A percentile compares a stretch with the other conserved stretches of the same genome.
Evolutionary conservation across 2,113 vertebrate genomes (phyloP).

Genomic region (Myrmecobius fasciatus): DNA sequence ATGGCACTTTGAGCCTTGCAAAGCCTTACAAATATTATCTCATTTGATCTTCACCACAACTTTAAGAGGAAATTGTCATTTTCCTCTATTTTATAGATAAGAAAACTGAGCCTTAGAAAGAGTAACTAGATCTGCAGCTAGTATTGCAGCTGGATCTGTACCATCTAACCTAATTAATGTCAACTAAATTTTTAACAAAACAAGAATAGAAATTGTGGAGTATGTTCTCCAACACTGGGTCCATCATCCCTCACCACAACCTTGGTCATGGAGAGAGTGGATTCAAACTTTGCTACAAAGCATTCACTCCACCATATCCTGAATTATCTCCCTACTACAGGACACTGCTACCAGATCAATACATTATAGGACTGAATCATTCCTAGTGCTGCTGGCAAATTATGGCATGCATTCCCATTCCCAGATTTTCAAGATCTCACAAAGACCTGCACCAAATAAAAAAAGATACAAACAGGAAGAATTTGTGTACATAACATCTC

Average conservation of each 20-base stretch:
- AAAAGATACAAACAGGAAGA: neutral
- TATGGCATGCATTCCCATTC: neutral
- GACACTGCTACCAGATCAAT: neutral
- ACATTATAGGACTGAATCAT: neutral
- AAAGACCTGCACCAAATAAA: neutral
- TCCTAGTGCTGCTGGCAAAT: neutral
- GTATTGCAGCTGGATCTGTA: neutral
- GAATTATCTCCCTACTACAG: neutral
- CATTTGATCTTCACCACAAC: neutral
- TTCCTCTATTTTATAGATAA: neutral
- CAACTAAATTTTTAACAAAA: neutral
- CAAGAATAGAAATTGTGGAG: neutral
- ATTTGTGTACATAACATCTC: neutral
- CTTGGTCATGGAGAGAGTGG: neutral
- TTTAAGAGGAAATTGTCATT: neutral
- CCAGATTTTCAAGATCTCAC: neutral
- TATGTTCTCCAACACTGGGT: neutral
- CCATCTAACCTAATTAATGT: neutral
- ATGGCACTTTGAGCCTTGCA: neutral
- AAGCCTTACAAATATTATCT: neutral
- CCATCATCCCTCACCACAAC: too few relatives aligned
- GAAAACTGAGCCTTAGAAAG: neutral
- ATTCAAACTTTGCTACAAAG: neutral
- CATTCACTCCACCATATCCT: neutral
- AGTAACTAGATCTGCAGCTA: neutral